Base-by-base conservation (phyloP, 2,888 invertebrate genomes). In the Phyto melanocephala region DNA sequence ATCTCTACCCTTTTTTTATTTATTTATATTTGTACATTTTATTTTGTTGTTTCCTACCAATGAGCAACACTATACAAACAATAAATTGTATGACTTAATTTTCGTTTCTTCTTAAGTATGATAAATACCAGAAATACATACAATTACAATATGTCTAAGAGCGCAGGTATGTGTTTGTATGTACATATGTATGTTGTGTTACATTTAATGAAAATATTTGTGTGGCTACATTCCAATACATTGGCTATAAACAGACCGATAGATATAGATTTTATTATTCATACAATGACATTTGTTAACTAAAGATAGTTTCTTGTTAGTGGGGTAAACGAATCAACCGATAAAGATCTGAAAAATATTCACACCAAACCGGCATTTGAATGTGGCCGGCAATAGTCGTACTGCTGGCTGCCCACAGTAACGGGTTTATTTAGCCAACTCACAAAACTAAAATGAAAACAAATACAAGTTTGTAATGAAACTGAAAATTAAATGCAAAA, bases 161-260 rank as follows among this genome's bases (percentile, higher is more conserved):
- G 33, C 33, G 22, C 11, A 47, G 35, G n/a, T 52, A 40, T 37
- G 17, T 76, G 13, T 28, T 5, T 28, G 28, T 28, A 6, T 5
- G 6, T 28, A 28, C 28, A 6, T 28, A 5, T n/a, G n/a, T n/a
- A 5, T 37, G 56, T 72, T 60, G 40, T 68, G 65, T 71, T 75
- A 42, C 65, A 83, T 77, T 78, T 63, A 83, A 78, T 60, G 54
- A 74, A 83, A 83, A 70, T 83, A 83, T 83, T 83, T 83, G 83
- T 83, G 80, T 78, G 80, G 75, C 78, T 74, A 56, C 80, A 83
- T 83, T 83, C 77, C 80, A 70, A 75, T 74, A 50, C 67, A n/a
- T 54, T 75, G 13, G 22, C 52, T 52, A 65, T 15, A 56, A 75
- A 42, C 17, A n/a, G 28, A 28, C 28, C 3, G 28, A 28, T 6